Evolutionary conservation across 1,140 invertebrate species (phyloP).

Genomic region (Protaetia brevitarsis): DNA sequence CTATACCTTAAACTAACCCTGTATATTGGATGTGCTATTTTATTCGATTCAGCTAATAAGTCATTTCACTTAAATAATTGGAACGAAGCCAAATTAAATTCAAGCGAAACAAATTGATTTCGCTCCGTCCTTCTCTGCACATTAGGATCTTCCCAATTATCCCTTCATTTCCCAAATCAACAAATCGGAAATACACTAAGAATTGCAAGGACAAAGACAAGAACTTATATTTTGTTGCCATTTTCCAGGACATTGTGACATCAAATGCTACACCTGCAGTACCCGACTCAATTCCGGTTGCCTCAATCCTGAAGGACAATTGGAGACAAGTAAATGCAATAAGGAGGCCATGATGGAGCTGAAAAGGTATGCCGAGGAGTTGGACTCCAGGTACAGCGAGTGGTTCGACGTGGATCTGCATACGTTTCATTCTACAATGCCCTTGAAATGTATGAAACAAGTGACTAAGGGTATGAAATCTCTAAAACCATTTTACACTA

Average conservation of each 20-base stretch:
- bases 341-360: neutral
- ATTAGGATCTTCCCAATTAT: too few species aligned
- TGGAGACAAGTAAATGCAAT: neutral
- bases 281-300: neutral
- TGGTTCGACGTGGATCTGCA: neutral
- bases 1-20: too few species aligned
- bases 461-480: neutral
- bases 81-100: too few species aligned
- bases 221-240: too few species aligned
- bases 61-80: too few species aligned
- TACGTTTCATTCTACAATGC: neutral
- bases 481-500: neutral
- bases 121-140: too few species aligned
- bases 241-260: constrained; percentile 10
- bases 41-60: too few species aligned
- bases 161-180: too few species aligned
- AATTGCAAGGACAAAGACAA: too few species aligned
- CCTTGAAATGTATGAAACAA: constrained; percentile 9
- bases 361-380: neutral
- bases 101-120: too few species aligned
- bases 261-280: constrained; percentile 8
- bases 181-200: too few species aligned
- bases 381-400: neutral
- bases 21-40: too few species aligned
- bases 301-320: neutral